Conservation (phyloP, 2,113 vertebrate species). For the Lepisosteus oculatus region DNA sequence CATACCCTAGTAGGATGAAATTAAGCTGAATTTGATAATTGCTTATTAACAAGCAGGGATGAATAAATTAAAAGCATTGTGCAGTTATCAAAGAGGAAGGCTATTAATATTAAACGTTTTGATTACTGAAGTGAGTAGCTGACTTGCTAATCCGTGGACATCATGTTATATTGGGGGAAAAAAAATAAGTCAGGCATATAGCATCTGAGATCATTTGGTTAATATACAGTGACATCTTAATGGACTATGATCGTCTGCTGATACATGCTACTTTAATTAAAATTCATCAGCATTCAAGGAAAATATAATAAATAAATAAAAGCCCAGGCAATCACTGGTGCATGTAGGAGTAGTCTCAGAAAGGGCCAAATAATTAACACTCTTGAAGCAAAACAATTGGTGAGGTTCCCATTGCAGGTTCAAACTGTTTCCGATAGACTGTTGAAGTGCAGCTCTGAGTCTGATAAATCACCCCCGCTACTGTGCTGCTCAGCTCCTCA, state of each 20-base stretch:
- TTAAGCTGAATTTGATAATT: constrained; percentile 25
- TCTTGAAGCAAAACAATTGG: background rate
- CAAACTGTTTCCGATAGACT: background rate
- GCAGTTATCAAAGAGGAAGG: constrained; percentile 10
- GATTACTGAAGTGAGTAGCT: constrained; percentile 14
- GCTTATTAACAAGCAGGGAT: constrained; percentile 21
- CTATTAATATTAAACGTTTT: constrained; percentile 19
- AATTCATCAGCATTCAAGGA: constrained; percentile 4
- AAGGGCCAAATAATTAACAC: too few species aligned
- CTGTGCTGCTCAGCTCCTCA: background rate
- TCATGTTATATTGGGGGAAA: background rate
- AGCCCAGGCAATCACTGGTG: background rate
- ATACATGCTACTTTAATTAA: constrained; percentile 5
- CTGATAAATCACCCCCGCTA: background rate
- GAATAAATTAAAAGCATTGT: constrained; percentile 25
- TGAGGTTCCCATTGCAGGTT: background rate
- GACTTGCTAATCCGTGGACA: constrained; percentile 8
- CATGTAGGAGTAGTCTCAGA: background rate
- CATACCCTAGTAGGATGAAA: constrained; percentile 9
- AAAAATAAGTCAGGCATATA: background rate
- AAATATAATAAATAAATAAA: background rate
- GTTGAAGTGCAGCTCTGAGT: constrained; percentile 6
- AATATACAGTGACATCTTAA: constrained; percentile 10
- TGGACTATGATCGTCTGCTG: background rate
- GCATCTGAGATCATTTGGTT: background rate